Percentiles rank a stretch among this genome's conserved stretches.
These are phyloP conservation scores for Camarhynchus parvulus DNA, from an alignment of 2,113 vertebrate genomes.

Conservation along the genomic window DNA sequence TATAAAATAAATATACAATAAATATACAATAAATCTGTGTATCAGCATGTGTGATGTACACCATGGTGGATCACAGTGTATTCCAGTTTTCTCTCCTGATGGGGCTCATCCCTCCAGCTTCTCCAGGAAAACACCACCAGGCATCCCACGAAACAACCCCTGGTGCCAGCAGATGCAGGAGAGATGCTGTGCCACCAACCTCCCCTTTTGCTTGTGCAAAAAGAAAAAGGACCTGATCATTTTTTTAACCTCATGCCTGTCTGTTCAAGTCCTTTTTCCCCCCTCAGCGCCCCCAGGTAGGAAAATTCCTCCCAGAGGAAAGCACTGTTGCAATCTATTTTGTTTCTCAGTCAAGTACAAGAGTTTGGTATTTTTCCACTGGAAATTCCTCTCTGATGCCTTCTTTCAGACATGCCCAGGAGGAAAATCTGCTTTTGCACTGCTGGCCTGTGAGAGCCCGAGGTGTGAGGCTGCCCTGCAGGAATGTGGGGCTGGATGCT, in stretches of 20 bases:
- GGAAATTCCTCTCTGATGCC: slow-evolving; percentile 33
- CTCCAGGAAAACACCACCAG: neutral
- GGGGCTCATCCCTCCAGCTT: neutral
- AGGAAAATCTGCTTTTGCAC: slow-evolving; percentile 25
- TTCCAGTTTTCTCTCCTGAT: neutral
- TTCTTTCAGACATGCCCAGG: neutral
- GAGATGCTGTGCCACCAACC: neutral
- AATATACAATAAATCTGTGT: rapidly evolving
- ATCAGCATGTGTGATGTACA: rapidly evolving
- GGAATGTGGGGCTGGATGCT: neutral
- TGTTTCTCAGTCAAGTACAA: slow-evolving; percentile 32
- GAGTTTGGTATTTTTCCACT: slow-evolving; percentile 58
- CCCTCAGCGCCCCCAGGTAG: neutral
- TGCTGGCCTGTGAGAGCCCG: neutral
- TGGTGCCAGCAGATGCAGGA: neutral
- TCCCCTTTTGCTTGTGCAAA: neutral
- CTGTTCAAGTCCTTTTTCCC: neutral
- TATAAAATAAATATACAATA: too few species aligned
- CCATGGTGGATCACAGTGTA: rapidly evolving
- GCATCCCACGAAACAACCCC: neutral
- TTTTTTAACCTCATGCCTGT: neutral
- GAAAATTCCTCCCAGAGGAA: slow-evolving; percentile 53
- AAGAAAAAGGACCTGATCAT: neutral
- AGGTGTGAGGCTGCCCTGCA: slow-evolving; percentile 1
- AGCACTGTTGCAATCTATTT: slow-evolving; percentile 43